These are phyloP conservation scores for Argyresthia goedartella DNA, from an alignment of 2,888 invertebrate species.

Conservation along the genomic window DNA sequence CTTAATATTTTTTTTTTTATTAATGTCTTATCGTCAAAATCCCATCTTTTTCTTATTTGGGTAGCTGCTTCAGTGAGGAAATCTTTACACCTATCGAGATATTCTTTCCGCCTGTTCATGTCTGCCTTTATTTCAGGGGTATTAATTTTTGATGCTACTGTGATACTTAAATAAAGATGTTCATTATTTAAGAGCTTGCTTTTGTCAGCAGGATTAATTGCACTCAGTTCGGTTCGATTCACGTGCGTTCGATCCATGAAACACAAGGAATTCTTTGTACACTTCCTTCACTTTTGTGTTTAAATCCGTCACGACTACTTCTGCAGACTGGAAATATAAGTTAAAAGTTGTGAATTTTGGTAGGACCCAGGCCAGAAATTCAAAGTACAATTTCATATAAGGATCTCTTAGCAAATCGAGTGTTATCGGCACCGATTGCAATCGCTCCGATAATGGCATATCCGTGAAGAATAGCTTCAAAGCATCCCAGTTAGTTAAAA, in stretches of 20 bases:
- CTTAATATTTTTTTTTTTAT: not conserved
- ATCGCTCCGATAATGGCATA: not conserved
- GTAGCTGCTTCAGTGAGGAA: not conserved
- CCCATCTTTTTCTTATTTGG: not conserved
- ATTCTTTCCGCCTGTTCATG: too few relatives aligned
- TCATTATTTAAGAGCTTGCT: too few relatives aligned
- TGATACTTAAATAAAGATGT: too few relatives aligned
- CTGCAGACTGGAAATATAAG: too few relatives aligned
- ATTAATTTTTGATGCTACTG: too few relatives aligned
- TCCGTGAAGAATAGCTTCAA: not conserved
- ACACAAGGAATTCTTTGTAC: constrained; percentile 4
- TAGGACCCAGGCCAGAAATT: not conserved
- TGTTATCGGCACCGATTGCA: not conserved
- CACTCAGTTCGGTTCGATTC: too few relatives aligned
- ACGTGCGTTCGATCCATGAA: not conserved
- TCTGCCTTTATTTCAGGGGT: too few relatives aligned
- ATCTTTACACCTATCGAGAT: not conserved
- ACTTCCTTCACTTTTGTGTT: not conserved
- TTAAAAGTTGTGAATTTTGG: not conserved
- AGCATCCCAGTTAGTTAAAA: not conserved
- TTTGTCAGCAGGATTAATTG: too few relatives aligned
- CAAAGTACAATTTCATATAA: not conserved
- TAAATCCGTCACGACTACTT: not conserved
- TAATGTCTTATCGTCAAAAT: not conserved
- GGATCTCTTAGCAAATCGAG: not conserved